Evolutionary conservation across 1,140 invertebrate genomes (phyloP), one percentile per base, ranked within the genome.

Genomic region (Metaphire vulgaris): DNA sequence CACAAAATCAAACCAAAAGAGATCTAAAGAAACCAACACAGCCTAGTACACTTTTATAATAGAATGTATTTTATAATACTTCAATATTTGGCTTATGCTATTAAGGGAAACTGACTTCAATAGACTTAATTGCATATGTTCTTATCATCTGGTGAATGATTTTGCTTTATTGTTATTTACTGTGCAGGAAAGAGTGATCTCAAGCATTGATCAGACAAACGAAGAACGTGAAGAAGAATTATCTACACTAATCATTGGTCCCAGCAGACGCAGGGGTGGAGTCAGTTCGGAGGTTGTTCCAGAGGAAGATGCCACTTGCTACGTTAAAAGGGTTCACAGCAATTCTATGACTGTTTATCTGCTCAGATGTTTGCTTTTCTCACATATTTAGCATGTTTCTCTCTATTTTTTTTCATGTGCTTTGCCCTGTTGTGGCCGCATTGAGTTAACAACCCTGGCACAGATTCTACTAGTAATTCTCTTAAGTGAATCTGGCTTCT

Each of bases 231-330:
- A 73, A 34, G 72, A 73, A 30, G 72, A 73, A 28, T 41, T 41
- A n/a, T 31, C 33, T 28, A 21, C 28, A 12, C 29, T 28, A n/a
- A 33, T 34, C 33, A 26, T 64, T 33, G 72, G 72, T 12, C 72
- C 72, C 33, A 56, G 28, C 33, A 34, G 31, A 30, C 32, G 72
- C 26, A 33, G 72, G 34, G 72, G 72, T n/a, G 72, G 72, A 14
- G 72, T 73, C 30, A 73, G 72, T 41, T 73, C 72, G 28, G 72
- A 73, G 31, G 72, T 73, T 16, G 41, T 73, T 41, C 32, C 72
- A 2, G 72, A 56, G 28, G 31, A 73, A 73, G 72, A 73, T 73
- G 72, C 72, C 21, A 29, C 34, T 21, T 73, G 29, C 34, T 73
- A 73, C 28, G 72, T 73, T 28, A 73, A 73, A 34, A 73, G 72